Evolutionary conservation across 2,113 vertebrate genomes (phyloP), one percentile per base, ranked within the genome.

Genomic region (Perca flavescens): DNA sequence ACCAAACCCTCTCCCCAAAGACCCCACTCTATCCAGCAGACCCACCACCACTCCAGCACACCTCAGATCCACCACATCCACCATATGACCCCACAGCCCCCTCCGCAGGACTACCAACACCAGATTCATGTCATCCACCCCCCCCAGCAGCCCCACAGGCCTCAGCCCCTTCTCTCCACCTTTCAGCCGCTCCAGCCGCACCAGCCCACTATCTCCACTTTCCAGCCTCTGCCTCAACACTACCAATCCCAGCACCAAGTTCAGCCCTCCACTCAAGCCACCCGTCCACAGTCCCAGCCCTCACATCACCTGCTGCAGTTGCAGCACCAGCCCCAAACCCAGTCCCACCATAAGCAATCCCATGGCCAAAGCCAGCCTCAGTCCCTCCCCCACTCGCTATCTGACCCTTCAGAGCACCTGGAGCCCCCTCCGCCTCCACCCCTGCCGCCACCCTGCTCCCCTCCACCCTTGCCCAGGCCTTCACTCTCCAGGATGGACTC

Each of bases 401-500:
- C 93, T 31, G 94, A 92, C 66, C 87, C 94, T n/a, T 66, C 91
- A 22, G 89, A 93, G 75, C 86, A 91, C 25, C 77, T 93, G 53
- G 94, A 91, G 66, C 95, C 92, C 5, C 95, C 95, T 13, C 93
- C 95, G 0, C 94, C 95, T 43, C 95, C 96, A 13, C 95, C 95
- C 1, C 80, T 93, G 19, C 96, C 96, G 5, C 95, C 95, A 22
- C 95, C 96, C 7, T 95, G 95, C 64, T 81, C 91, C 28, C 95
- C 96, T 6, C 95, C 96, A 50, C 95, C 96, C 3, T 78, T 96
- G 54, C 95, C 95, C 25, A 89, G 93, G 65, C 89, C 94, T n/a
- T 80, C 73, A 47, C 96, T 97, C 86, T 96, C 95, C 64, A 92
- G 97, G 53, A 96, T 95, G 2, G 97, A 98, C 74, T 96, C 97